These are phyloP conservation scores for Drosophila ogumai DNA, from an alignment of 1,140 invertebrate species.

Conservation along the genomic window DNA sequence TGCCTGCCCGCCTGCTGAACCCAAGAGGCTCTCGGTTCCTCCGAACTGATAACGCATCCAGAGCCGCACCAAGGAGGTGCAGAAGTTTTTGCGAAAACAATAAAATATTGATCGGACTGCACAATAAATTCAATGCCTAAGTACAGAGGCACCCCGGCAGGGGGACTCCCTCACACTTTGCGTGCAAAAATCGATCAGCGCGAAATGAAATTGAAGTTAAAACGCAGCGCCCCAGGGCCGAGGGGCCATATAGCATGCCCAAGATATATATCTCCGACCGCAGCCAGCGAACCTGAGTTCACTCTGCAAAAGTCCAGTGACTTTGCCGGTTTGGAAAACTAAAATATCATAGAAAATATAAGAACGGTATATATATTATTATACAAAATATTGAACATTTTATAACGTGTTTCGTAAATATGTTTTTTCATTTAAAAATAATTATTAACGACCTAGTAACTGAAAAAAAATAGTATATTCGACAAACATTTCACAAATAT, in stretches of 20 bases:
- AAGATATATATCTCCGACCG: conserved; percentile 42
- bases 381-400: no score
- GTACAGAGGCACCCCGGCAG: conserved; percentile 53
- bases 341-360: background rate
- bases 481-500: no score
- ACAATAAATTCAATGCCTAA: conserved; percentile 80
- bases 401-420: no score
- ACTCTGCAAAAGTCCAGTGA: background rate
- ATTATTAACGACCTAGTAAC: no score
- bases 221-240: conserved; percentile 61
- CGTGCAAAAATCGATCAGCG: conserved; percentile 82
- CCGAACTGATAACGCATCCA: conserved; percentile 71
- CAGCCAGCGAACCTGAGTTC: conserved; percentile 7
- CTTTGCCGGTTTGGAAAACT: background rate
- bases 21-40: conserved; percentile 8
- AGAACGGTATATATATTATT: background rate
- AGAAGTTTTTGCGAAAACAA: conserved; percentile 72
- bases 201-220: conserved; percentile 82
- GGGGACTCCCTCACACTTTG: conserved; percentile 78
- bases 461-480: no score
- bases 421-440: no score
- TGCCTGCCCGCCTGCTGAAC: conserved; percentile 23
- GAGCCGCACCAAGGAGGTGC: conserved; percentile 57
- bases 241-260: conserved; percentile 53
- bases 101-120: conserved; percentile 71